These are phyloP conservation scores for Temnopleurus reevesii DNA, from an alignment of 53 echinoderm and acorn worm genomes.

Conservation along the genomic window DNA sequence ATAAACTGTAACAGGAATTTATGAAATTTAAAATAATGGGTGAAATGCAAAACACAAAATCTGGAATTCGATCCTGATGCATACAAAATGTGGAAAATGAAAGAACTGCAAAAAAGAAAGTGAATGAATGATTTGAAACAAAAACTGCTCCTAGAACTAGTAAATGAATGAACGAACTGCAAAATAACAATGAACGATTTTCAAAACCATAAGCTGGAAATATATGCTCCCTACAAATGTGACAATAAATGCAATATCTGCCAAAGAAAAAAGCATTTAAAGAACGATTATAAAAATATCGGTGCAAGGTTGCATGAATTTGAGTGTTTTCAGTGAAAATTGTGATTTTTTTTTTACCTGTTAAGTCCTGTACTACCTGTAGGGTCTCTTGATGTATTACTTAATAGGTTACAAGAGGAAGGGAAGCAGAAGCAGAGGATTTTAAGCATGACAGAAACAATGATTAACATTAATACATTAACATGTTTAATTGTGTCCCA, in stretches of 20 bases:
- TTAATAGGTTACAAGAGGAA: slow-evolving; percentile 33
- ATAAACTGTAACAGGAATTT: no score
- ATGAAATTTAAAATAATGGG: no score
- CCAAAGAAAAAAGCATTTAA: background rate
- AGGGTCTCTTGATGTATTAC: slow-evolving; percentile 57
- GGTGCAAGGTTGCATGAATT: background rate
- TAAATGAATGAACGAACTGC: background rate
- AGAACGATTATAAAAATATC: background rate
- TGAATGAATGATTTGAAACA: no score
- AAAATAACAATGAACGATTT: background rate
- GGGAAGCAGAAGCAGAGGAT: slow-evolving; percentile 11
- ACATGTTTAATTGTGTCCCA: no score
- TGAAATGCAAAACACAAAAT: no score
- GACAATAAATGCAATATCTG: background rate
- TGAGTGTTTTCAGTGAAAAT: no score
- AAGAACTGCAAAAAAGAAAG: no score
- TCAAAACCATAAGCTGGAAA: background rate
- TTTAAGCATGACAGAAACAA: slow-evolving; percentile 24
- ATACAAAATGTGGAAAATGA: no score
- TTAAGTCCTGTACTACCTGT: slow-evolving; percentile 49
- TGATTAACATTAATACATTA: no score
- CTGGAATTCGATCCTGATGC: no score
- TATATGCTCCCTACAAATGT: no score
- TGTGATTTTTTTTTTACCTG: background rate
- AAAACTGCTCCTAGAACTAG: no score